Percentiles rank a stretch among this genome's conserved stretches.
Conservation (phyloP, 2,113 vertebrate species). For the Orthonyx spaldingii region DNA sequence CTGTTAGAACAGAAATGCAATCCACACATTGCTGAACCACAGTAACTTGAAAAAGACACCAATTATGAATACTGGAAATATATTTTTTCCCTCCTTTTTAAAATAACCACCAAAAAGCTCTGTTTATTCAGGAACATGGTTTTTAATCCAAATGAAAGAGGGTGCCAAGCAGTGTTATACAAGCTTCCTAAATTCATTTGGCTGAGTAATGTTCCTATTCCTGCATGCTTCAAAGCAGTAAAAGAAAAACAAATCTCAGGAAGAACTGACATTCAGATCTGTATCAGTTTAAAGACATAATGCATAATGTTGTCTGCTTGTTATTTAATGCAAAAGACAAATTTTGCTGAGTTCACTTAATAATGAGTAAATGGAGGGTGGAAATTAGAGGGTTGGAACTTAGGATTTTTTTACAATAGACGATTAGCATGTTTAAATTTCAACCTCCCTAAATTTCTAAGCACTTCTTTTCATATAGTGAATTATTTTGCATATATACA, state of each 20-base stretch:
- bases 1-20: neutral
- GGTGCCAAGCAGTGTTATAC: conserved; percentile 49
- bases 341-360: conserved; percentile 18
- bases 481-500: conserved; percentile 11
- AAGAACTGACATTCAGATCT: conserved; percentile 25
- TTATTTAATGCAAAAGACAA: conserved; percentile 23
- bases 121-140: neutral
- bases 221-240: conserved; percentile 11
- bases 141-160: neutral
- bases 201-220: conserved; percentile 46
- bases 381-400: conserved; percentile 9
- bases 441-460: neutral
- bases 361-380: neutral
- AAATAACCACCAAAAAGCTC: conserved; percentile 6
- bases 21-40: neutral
- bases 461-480: neutral
- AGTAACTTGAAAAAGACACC: neutral
- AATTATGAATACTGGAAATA: neutral
- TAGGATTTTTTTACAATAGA: neutral
- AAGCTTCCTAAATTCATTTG: conserved; percentile 62
- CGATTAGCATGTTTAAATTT: neutral
- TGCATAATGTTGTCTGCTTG: neutral
- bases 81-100: neutral
- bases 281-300: conserved; percentile 20
- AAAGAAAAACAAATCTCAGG: conserved; percentile 24